phyloP scores from a whole-genome alignment of 2,113 vertebrate genomes.

The Chloropsis cyanopogon region DNA sequence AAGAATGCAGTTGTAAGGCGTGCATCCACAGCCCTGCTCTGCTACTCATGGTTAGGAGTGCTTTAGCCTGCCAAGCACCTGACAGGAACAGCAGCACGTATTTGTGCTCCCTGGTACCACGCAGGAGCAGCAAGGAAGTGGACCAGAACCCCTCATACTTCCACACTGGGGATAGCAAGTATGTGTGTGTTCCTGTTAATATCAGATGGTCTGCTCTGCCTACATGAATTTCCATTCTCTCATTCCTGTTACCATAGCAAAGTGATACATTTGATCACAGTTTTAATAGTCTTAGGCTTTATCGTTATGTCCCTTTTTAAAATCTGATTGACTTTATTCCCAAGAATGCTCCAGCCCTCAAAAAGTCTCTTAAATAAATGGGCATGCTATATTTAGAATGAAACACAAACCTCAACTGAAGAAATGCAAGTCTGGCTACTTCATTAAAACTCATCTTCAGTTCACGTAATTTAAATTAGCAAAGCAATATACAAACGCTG shows the following conservation, averaged over 20 bases:
- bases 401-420: not conserved
- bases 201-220: slow-evolving; percentile 61
- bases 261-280: slow-evolving; percentile 61
- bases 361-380: not conserved
- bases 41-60: not conserved
- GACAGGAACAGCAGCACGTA: not conserved
- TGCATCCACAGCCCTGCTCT: not conserved
- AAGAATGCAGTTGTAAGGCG: slow-evolving; percentile 17
- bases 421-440: slow-evolving; percentile 30
- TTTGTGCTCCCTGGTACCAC: not conserved
- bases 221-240: slow-evolving; percentile 51
- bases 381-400: slow-evolving; percentile 27
- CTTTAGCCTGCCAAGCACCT: not conserved
- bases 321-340: slow-evolving; percentile 27
- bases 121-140: not conserved
- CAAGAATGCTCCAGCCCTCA: slow-evolving; percentile 16
- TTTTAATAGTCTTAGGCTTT: slow-evolving; percentile 56
- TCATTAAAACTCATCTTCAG: slow-evolving; percentile 33
- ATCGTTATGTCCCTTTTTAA: slow-evolving; percentile 43
- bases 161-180: not conserved
- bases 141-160: not conserved
- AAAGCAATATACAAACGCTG: not conserved
- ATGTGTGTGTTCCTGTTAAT: slow-evolving; percentile 36
- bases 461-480: not conserved
- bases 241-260: slow-evolving; percentile 72